phyloP scores from a whole-genome alignment of 2,888 invertebrate genomes.

The Lampropteryx suffumata region DNA sequence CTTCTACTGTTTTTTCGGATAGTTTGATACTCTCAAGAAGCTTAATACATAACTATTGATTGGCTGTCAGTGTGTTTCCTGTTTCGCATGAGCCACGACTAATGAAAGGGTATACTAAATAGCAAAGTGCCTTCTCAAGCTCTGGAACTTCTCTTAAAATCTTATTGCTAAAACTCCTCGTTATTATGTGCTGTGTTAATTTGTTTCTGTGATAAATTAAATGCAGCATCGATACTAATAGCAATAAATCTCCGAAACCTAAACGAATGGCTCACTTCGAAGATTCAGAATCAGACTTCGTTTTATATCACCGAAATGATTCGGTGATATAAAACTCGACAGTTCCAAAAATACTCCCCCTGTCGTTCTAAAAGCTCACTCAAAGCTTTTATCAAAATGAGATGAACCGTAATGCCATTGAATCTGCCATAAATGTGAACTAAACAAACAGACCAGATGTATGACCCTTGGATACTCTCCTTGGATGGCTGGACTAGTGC shows the following conservation, averaged over 20 bases:
- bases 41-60: too few species aligned
- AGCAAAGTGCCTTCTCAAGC: too few species aligned
- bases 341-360: constrained; percentile 18
- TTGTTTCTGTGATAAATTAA: too few species aligned
- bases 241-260: constrained; percentile 1
- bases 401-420: constrained; percentile 38
- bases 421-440: constrained; percentile 40
- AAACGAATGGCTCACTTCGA: not conserved
- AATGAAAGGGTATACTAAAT: too few species aligned
- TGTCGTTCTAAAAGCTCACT: constrained; percentile 28
- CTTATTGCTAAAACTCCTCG: too few species aligned
- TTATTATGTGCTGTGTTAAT: too few species aligned
- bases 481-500: constrained; percentile 38
- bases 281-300: constrained; percentile 1
- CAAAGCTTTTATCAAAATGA: constrained; percentile 31
- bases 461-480: constrained; percentile 45
- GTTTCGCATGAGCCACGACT: too few species aligned
- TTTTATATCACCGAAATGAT: too few species aligned
- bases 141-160: too few species aligned
- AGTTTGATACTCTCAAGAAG: too few species aligned
- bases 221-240: not conserved
- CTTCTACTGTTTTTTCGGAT: too few species aligned
- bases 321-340: constrained; percentile 2
- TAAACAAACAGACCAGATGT: constrained; percentile 37
- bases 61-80: too few species aligned